Evolutionary conservation across 2,113 vertebrate genomes (phyloP).

Genomic region (Misgurnus anguillicaudatus): DNA sequence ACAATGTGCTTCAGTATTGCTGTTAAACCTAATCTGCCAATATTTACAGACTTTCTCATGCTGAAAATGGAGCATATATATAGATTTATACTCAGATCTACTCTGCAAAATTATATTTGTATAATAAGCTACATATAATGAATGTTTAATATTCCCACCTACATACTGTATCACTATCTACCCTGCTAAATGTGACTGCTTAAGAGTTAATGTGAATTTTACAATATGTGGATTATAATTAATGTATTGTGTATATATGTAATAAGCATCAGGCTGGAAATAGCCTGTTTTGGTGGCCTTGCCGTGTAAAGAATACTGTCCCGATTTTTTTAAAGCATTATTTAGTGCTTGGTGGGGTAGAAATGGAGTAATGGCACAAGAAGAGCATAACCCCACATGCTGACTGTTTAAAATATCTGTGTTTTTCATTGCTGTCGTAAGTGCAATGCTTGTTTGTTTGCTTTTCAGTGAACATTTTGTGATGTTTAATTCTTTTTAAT

Average conservation of each 20-base stretch:
- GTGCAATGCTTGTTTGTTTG: slow-evolving; percentile 43
- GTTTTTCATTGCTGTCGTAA: slow-evolving; percentile 16
- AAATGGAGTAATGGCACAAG: background rate
- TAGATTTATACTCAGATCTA: slow-evolving; percentile 18
- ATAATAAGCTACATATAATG: slow-evolving; percentile 4
- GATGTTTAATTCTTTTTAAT: slow-evolving; percentile 35
- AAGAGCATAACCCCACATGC: background rate
- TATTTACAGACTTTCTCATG: slow-evolving; percentile 16
- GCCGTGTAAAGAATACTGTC: slow-evolving; percentile 12
- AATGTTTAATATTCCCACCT: slow-evolving; percentile 23
- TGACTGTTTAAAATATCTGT: slow-evolving; percentile 3
- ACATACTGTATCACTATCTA: background rate
- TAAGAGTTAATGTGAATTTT: slow-evolving; percentile 9
- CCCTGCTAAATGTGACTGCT: slow-evolving; percentile 4
- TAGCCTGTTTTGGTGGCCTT: slow-evolving; percentile 34
- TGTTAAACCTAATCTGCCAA: slow-evolving; percentile 11
- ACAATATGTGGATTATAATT: slow-evolving; percentile 16
- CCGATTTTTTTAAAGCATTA: background rate
- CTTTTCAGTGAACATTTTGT: slow-evolving; percentile 40
- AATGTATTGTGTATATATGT: background rate
- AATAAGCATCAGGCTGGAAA: slow-evolving; percentile 4
- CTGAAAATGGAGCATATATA: slow-evolving; percentile 22
- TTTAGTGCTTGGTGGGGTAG: background rate
- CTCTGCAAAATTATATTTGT: slow-evolving; percentile 1
- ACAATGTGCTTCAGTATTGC: background rate